Base-by-base conservation (phyloP, 2,797 vertebrate genomes). In the Oreonectes daqikongensis region DNA sequence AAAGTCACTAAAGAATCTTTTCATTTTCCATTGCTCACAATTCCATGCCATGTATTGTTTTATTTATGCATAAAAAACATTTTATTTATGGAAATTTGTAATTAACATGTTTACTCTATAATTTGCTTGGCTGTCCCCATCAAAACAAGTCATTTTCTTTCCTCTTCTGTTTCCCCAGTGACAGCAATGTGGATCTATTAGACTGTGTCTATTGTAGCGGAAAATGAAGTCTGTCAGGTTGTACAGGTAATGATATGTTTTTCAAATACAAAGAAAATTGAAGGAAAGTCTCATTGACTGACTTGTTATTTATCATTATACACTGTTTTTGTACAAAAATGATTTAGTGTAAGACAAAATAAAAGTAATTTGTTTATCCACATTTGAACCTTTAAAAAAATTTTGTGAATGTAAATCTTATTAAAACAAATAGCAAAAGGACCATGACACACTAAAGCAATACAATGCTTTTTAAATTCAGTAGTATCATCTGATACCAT, bases 181-280 rank as follows among this genome's bases (percentile, higher is more conserved):
- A 40, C 40, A 60, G 53, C 53, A 72, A 55, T 7, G 28, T 46
- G 1, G 2, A 60, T 71, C 24, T 70, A 8, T 44, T 55, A 10
- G 67, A 69, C 20, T 26, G 32, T 55, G 32, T 26, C 46, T 69
- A 52, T 69, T 69, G 32, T 55, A n/a, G 50, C 7, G 5, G 22
- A 70, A 57, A 70, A 55, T 70, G 0, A 55, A 40, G 26, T 46
- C 26, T 72, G 10, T 44, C n/a, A 20, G 42, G 55, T 61, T 24
- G 20, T 20, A n/a, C 30, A 38, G 59, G 20, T 63, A n/a, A 35
- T 60, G n/a, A 8, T 50, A 12, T 61, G 3, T 2, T 22, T 72
- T 63, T 60, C 2, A 48, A 72, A 63, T 57, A 24, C 2, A 4
- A 50, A 20, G 17, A 35, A 46, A 48, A 50, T 15, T 15, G 5